Percentiles rank a stretch among this genome's conserved stretches.
phyloP scores from a whole-genome alignment of 2,888 invertebrate genomes.

The Oegoconia quadripuncta region DNA sequence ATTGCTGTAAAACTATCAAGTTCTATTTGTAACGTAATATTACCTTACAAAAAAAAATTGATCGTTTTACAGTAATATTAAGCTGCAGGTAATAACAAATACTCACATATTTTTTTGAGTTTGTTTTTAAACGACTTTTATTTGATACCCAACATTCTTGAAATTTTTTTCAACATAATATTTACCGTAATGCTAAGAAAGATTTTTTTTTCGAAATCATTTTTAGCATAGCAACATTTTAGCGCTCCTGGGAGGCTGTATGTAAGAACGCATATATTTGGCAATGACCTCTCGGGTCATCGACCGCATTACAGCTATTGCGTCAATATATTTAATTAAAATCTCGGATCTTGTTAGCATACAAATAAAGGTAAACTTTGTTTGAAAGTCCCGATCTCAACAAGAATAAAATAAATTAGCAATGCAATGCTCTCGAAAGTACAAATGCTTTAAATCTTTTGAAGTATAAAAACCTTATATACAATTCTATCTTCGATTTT shows the following conservation, averaged over 20 bases:
- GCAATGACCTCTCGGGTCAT: slow-evolving; percentile 71
- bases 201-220: no score
- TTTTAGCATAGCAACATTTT: slow-evolving; percentile 48
- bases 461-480: no score
- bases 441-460: no score
- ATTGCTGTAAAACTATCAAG: no score
- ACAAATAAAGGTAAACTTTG: slow-evolving; percentile 16
- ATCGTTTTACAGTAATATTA: background rate
- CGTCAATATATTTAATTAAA: slow-evolving; percentile 20
- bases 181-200: no score
- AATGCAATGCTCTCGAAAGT: no score
- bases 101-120: background rate
- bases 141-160: no score
- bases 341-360: slow-evolving; percentile 23
- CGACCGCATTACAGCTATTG: slow-evolving; percentile 34
- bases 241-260: slow-evolving; percentile 53
- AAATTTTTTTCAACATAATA: no score
- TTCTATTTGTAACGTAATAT: no score
- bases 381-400: slow-evolving; percentile 4
- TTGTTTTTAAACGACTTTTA: no score
- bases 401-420: slow-evolving; percentile 25
- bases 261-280: slow-evolving; percentile 64
- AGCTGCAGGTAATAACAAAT: background rate
- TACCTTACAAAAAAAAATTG: background rate
- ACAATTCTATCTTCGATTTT: no score